Conservation (phyloP, 2,888 invertebrate species). For the Mesorhabditis belari region DNA sequence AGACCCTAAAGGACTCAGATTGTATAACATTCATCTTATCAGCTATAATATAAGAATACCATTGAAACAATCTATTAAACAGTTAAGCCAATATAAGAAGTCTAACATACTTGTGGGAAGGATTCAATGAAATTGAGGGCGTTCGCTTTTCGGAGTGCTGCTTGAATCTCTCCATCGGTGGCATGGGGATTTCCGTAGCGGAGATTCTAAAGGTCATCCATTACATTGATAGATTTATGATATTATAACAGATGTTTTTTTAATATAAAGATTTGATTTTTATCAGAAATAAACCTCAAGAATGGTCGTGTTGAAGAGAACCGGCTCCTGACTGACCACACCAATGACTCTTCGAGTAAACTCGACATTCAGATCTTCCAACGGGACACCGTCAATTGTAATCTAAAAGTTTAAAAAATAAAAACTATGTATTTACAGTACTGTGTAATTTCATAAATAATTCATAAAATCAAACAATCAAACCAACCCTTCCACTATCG, state of each 20-base stretch:
- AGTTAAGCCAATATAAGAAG: not conserved
- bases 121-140: slow-evolving; percentile 55
- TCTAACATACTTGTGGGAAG: slow-evolving; percentile 43
- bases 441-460: not conserved
- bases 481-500: slow-evolving; percentile 25
- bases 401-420: slow-evolving; percentile 26
- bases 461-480: not conserved
- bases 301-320: slow-evolving; percentile 59
- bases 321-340: too few species aligned
- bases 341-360: slow-evolving; percentile 55
- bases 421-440: not conserved
- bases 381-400: slow-evolving; percentile 54
- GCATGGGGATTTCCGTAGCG: slow-evolving; percentile 49
- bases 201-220: slow-evolving; percentile 53
- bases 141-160: slow-evolving; percentile 54
- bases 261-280: too few species aligned
- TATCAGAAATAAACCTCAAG: too few species aligned
- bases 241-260: slow-evolving; percentile 53
- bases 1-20: slow-evolving; percentile 51
- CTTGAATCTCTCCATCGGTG: slow-evolving; percentile 28
- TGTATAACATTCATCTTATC: too few species aligned
- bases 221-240: not conserved
- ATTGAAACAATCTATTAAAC: slow-evolving; percentile 52
- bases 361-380: slow-evolving; percentile 56
- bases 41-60: too few species aligned